Evolutionary conservation across 2,113 vertebrate species (phyloP), one percentile per base, ranked within the genome.

Genomic region (Papio anubis): DNA sequence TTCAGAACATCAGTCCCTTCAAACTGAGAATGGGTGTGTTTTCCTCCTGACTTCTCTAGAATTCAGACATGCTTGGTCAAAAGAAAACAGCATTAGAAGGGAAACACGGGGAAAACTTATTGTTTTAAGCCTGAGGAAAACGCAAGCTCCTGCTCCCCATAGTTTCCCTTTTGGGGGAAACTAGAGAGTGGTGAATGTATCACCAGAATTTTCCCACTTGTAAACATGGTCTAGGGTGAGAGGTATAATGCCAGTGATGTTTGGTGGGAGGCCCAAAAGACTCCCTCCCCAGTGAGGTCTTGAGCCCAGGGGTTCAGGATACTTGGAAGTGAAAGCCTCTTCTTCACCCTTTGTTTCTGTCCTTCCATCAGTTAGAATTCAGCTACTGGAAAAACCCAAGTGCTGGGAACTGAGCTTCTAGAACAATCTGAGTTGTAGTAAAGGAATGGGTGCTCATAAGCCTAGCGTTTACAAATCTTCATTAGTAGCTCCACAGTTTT

Each of bases 1-100:
- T 64, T 68, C n/a, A 38, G 91, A 96, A 88, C 57, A 8, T 35
- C 20, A 30, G 50, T 70, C 35, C 57, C 72, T 88, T 90, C 68
- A 59, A 57, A 91, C 27, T 1, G 20, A 93, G 88, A 96, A 52
- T 57, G 7, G 8, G 12, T 38, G 48, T 87, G 78, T 81, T 96
- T 81, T 96, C 93, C 86, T 66, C 59, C 38, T 73, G 40, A 93
- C 43, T 96, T 94, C 85, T 94, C 13, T 50, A 66, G 92, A 98
- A 90, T 87, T 84, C 94, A 97, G 81, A 72, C 57, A 12, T 40
- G 52, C 12, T 92, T 43, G 50, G 68, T 97, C 89, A 91, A 81
- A 95, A 96, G 50, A 94, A 86, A 90, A 95, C 48, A 76, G 18
- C 50, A 7, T 40, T 32, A 52, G 14, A 55, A 73, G 68, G 73